Base-by-base conservation (phyloP, 2,113 vertebrate genomes). In the Oncorhynchus masou region DNA sequence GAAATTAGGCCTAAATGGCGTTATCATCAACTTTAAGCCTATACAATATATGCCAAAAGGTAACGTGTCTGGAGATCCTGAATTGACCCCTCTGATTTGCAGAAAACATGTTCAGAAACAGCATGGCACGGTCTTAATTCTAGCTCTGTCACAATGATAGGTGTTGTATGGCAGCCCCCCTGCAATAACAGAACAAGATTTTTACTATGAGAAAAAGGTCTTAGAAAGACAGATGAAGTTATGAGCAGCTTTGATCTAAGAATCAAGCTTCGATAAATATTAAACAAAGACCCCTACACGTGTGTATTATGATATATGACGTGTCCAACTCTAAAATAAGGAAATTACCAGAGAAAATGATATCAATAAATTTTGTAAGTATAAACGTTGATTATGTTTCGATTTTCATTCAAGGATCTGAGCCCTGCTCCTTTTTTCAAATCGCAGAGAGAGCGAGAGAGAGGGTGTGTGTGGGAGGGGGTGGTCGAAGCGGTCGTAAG, bases 321-420 rank as follows among this genome's bases (percentile, higher is more conserved):
- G 89, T 94, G 95, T 96, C 96, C 94, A 94, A 96, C 93, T 97
- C 95, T 96, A 96, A 95, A 97, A 99, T 97, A 98, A 98, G 96
- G 96, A 96, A 98, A 98, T 98, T 94, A 98, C 95, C 95, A 94
- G 95, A 97, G 96, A 99, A 98, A 98, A 99, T 99, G 95, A 98
- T 98, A 96, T 96, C 98, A 94, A 99, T 99, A 99, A 96, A 98
- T 99, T 99, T 96, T 98, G 95, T 99, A 99, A 99, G 97, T 98
- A 99, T 96, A 98, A 99, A 99, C 96, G 97, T 98, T 99, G 98
- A 99, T 99, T 98, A 99, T 96, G 96, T 99, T 99, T 99, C 97
- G 98, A 99, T 99, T 99, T 98, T 99, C 96, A 97, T 98, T 99
- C 96, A 98, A 96, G 94, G 95, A 92, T 93, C 93, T 94, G 89